A percentile compares a stretch with the other conserved stretches of the same genome.
These are phyloP conservation scores for Oconnorella tubifera DNA, from an alignment of 2,888 invertebrate genomes.

Conservation along the genomic window DNA sequence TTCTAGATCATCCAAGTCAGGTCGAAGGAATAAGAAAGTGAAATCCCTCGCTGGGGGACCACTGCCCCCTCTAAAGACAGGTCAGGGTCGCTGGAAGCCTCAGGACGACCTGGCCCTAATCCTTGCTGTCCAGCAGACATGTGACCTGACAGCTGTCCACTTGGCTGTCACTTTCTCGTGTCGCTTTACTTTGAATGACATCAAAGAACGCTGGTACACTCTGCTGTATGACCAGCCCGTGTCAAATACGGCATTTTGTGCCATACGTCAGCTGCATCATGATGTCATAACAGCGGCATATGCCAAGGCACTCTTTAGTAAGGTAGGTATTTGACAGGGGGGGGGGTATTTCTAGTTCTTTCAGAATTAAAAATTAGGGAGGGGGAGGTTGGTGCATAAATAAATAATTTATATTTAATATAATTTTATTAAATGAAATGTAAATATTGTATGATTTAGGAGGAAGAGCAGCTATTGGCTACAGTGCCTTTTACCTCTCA, in stretches of 20 bases:
- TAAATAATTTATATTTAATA: too few species aligned
- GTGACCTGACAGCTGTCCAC: slow-evolving; percentile 68
- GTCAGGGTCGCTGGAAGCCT: slow-evolving; percentile 87
- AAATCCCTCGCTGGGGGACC: too few species aligned
- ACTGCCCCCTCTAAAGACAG: too few species aligned
- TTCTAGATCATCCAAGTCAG: too few species aligned
- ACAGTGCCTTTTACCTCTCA: slow-evolving; percentile 38
- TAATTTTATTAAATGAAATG: too few species aligned
- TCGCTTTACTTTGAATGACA: slow-evolving; percentile 84
- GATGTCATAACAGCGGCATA: slow-evolving; percentile 82
- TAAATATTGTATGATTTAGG: neutral
- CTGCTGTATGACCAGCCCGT: slow-evolving; percentile 90
- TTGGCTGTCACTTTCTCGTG: slow-evolving; percentile 92
- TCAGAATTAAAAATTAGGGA: slow-evolving; percentile 61
- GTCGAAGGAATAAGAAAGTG: too few species aligned
- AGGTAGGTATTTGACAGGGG: slow-evolving; percentile 86
- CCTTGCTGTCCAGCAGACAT: slow-evolving; percentile 82
- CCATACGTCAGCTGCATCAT: slow-evolving; percentile 89
- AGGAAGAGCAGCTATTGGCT: slow-evolving; percentile 1
- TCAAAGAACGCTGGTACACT: slow-evolving; percentile 94
- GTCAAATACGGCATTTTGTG: slow-evolving; percentile 84
- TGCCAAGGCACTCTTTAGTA: slow-evolving; percentile 82
- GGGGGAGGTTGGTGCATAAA: too few species aligned
- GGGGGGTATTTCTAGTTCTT: slow-evolving; percentile 73
- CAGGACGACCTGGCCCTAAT: slow-evolving; percentile 92